Base-by-base conservation (phyloP, 2,888 invertebrate species). In the Troilus luridus region DNA sequence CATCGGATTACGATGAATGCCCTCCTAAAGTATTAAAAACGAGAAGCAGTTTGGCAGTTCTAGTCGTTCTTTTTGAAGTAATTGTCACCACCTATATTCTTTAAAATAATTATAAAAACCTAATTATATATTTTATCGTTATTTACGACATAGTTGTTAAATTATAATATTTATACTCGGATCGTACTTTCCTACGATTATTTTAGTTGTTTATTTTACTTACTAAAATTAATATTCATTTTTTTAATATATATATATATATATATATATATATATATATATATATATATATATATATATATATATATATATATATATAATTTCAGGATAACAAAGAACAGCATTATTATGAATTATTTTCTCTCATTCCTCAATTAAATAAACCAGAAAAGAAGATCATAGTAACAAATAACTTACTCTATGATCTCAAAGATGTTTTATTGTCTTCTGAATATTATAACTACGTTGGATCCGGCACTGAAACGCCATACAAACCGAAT, bases 301-400 rank as follows among this genome's bases (percentile, higher is more conserved):
- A n/a, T n/a, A n/a, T n/a, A n/a, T n/a, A n/a, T n/a, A n/a, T n/a
- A n/a, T n/a, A n/a, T n/a, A 56, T 27, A 19, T 27, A 6, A 14
- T 90, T 88, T 62, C 88, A 90, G 90, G 90, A 64, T 54, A 81
- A 12, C 41, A 54, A 62, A 62, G 64, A 62, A 58, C 81, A 27
- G 10, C 62, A 59, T 6, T 64, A n/a, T 41, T 90, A 62, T 59
- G 60, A 85, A 12, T 21, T 85, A 54, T 90, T 90, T 88, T 62
- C 90, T n/a, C 60, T 77, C 24, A 21, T 59, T 62, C 21, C 24
- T 24, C 60, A 62, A 9, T 19, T 90, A 21, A 56, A 27, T n/a
- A n/a, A 90, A 54, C 9, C 11, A 54, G 27, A n/a, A 19, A 90
- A 85, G 54, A 60, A 88, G 41, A 62, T 64, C 27, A n/a, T 19